Evolutionary conservation across 2,797 vertebrate genomes (phyloP), one percentile per base, ranked within the genome.

Genomic region (Myripristis murdjan): DNA sequence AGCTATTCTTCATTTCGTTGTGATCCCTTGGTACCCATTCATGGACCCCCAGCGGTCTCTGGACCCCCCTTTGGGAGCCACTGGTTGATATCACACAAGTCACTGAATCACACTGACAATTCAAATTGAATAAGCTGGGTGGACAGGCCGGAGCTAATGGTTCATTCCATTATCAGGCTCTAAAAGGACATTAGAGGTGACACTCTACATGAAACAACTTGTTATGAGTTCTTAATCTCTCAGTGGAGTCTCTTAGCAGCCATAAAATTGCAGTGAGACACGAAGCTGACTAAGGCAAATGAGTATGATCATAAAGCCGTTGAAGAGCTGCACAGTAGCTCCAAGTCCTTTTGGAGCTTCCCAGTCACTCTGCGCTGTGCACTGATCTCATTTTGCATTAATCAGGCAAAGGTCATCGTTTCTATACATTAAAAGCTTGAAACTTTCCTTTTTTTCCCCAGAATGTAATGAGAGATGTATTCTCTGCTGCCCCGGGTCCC

Each of bases 211-310:
- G 75, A 81, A 84, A 79, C 82, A 76, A 84, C 88, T 86, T 84
- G 88, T 87, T 86, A 86, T 75, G 83, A 85, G 75, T 87, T 82
- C 81, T 86, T 88, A 75, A 87, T 91, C 85, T 88, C 78, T 65
- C 70, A 22, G 56, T 74, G 68, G 64, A 69, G 85, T 83, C 87
- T 86, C 86, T 53, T 54, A 62, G 79, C 76, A 72, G 85, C 82
- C 70, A 78, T 89, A 88, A 90, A 87, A 82, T 77, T 58, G 83
- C 81, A 85, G 75, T 12, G 63, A 87, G 84, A 87, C 81, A 74
- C 83, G 79, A 70, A 79, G 89, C 89, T 89, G 89, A 89, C 85
- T 83, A 65, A 89, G 85, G 79, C 53, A 84, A 89, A 84, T 70
- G 73, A 81, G 73, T 37, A 74, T 44, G 57, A 81, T 89, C 85